These are phyloP conservation scores for Ctenomys sociabilis DNA, from an alignment of 2,113 vertebrate species.

Conservation along the genomic window DNA sequence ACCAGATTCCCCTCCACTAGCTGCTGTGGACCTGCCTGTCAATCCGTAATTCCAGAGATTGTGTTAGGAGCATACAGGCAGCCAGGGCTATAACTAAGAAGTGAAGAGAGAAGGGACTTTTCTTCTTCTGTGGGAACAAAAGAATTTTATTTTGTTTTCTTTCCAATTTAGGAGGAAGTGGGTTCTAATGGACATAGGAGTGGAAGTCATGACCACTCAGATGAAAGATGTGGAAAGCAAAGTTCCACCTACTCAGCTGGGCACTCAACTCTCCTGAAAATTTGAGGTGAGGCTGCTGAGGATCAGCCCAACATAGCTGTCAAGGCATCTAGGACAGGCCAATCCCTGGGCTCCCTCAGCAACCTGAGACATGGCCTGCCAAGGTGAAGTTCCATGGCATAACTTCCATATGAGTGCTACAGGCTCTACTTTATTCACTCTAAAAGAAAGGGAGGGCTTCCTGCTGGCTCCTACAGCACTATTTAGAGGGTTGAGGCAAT, in stretches of 20 bases:
- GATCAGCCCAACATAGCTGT: background rate
- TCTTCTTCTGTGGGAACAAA: background rate
- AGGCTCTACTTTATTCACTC: background rate
- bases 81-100: background rate
- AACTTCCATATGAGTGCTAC: background rate
- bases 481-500: background rate
- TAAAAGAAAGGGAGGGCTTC: background rate
- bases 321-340: background rate
- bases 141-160: background rate
- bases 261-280: background rate
- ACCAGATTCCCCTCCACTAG: background rate
- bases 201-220: background rate
- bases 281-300: background rate
- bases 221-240: background rate
- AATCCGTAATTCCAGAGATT: background rate
- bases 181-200: background rate
- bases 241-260: background rate
- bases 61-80: background rate
- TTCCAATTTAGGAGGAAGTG: background rate
- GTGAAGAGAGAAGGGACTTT: background rate
- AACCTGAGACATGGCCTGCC: background rate
- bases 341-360: background rate
- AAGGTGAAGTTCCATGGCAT: background rate
- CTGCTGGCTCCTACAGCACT: background rate
- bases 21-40: background rate